Evolutionary conservation across 23 tunicate species (phyloP).

Genomic region (Trididemnum clinides): DNA sequence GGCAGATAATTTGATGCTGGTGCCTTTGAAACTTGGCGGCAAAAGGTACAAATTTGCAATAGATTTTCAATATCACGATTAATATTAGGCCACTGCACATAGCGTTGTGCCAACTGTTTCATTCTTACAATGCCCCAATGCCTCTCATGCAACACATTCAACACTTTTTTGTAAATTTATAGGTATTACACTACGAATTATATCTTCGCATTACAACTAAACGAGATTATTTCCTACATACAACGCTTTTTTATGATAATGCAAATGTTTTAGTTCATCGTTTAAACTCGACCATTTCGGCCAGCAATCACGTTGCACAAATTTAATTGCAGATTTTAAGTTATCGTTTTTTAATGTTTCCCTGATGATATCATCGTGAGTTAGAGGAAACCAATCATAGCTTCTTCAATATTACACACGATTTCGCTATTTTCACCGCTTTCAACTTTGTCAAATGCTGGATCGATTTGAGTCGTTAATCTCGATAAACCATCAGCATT

Average conservation of each 20-base stretch:
- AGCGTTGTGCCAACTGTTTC: slow-evolving; percentile 31
- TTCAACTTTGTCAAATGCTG: not conserved
- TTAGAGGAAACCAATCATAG: not conserved
- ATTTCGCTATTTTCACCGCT: not conserved
- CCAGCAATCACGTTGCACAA: not conserved
- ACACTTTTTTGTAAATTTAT: not conserved
- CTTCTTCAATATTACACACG: not conserved
- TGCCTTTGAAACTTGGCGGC: slow-evolving; percentile 18
- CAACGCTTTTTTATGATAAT: not conserved
- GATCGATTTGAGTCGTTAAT: not conserved
- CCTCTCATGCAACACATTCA: slow-evolving; percentile 9
- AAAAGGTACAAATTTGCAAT: not conserved
- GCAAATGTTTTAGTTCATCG: not conserved
- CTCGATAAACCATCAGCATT: slow-evolving; percentile 29
- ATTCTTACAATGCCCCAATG: slow-evolving; percentile 36
- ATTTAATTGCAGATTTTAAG: not conserved
- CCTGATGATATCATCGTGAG: not conserved
- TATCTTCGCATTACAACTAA: not conserved
- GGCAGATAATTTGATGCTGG: slow-evolving; percentile 1
- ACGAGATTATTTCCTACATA: not conserved
- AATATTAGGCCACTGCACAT: slow-evolving; percentile 7
- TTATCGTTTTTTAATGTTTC: not conserved
- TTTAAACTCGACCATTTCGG: not conserved
- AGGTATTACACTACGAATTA: not conserved
- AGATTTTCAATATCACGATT: not conserved